These are phyloP conservation scores for Micropoecilia bifurca DNA, from an alignment of 2,797 vertebrate genomes.

Conservation along the genomic window DNA sequence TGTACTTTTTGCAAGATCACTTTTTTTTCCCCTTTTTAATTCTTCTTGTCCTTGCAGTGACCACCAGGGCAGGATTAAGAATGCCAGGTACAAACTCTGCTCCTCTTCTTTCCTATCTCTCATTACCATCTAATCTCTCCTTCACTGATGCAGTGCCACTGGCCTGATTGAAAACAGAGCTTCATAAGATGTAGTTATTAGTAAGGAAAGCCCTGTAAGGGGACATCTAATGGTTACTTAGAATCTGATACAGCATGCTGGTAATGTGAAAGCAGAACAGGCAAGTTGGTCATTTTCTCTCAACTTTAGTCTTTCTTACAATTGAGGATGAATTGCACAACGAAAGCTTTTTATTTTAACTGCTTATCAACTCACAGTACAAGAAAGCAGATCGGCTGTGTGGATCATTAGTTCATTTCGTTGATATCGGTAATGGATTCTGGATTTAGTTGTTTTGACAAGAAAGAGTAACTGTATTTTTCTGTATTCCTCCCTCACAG, in stretches of 20 bases:
- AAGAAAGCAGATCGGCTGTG: background rate
- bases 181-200: slow-evolving; percentile 27
- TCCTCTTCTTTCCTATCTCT: background rate
- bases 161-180: slow-evolving; percentile 31
- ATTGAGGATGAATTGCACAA: background rate
- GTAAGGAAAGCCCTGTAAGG: background rate
- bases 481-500: slow-evolving; percentile 66
- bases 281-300: background rate
- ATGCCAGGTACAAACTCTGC: slow-evolving; percentile 87
- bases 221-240: background rate
- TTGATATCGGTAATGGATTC: background rate
- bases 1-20: background rate
- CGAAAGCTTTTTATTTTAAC: background rate
- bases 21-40: slow-evolving; percentile 5
- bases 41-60: slow-evolving; percentile 81
- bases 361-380: background rate
- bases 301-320: background rate
- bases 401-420: background rate
- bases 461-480: slow-evolving; percentile 32
- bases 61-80: slow-evolving; percentile 96
- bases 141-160: slow-evolving; percentile 38
- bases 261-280: background rate
- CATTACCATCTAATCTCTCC: slow-evolving; percentile 7
- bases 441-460: slow-evolving; percentile 1
- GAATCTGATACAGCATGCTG: background rate